Conservation (phyloP, 2,888 invertebrate genomes). For the Hirtodrosophila confusa region DNA sequence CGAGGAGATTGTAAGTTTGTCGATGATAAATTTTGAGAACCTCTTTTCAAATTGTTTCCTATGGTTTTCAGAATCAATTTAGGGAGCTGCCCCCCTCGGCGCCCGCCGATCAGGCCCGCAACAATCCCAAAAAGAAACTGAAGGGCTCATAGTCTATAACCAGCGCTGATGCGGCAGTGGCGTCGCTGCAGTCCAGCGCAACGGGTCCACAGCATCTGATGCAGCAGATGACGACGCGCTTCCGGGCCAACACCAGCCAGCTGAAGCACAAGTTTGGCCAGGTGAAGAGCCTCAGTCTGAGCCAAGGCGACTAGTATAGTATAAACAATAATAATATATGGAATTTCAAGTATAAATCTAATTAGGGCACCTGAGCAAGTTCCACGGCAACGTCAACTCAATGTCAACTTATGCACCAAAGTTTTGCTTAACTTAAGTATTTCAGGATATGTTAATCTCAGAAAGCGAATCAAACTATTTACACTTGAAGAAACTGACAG, state of each 20-base stretch:
- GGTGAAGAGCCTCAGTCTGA: slow-evolving; percentile 69
- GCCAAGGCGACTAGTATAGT: slow-evolving; percentile 59
- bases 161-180: slow-evolving; percentile 72
- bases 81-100: slow-evolving; percentile 82
- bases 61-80: slow-evolving; percentile 76
- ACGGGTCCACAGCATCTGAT: slow-evolving; percentile 76
- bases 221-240: slow-evolving; percentile 78
- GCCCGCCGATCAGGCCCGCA: slow-evolving; percentile 77
- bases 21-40: fast-evolving
- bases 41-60: too few species aligned
- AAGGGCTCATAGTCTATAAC: slow-evolving; percentile 83
- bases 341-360: slow-evolving; percentile 17
- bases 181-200: slow-evolving; percentile 62
- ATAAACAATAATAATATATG: slow-evolving; percentile 15
- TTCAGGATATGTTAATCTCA: slow-evolving; percentile 23
- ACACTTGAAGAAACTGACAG: slow-evolving; percentile 48
- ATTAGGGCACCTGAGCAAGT: slow-evolving; percentile 36
- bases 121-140: slow-evolving; percentile 82
- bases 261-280: slow-evolving; percentile 77
- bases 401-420: slow-evolving; percentile 55
- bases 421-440: slow-evolving; percentile 50
- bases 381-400: slow-evolving; percentile 29
- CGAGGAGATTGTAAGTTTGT: slow-evolving; percentile 90
- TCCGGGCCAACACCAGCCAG: slow-evolving; percentile 81
- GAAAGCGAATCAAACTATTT: slow-evolving; percentile 63